These are phyloP conservation scores for Amphipyra tragopoginis DNA, from an alignment of 2,888 invertebrate species.

Conservation along the genomic window DNA sequence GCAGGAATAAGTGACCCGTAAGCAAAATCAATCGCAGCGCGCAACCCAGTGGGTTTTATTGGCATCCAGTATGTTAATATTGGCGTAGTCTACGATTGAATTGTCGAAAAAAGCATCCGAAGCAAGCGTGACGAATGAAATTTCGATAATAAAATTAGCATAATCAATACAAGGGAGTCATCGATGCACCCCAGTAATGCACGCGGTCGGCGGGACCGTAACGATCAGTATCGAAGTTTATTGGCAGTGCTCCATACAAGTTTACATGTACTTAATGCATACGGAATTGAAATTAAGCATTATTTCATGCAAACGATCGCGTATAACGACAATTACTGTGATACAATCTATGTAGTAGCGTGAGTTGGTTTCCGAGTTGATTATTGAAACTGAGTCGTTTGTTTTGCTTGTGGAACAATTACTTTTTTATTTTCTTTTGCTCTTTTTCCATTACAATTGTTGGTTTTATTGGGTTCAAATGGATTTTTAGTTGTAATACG, in stretches of 20 bases:
- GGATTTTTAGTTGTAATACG: too few species aligned
- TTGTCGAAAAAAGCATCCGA: constrained; percentile 65
- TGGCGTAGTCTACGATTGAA: constrained; percentile 63
- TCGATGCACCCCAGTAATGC: constrained; percentile 75
- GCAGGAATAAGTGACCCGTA: constrained; percentile 30
- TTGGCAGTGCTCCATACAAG: constrained; percentile 80
- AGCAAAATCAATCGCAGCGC: constrained; percentile 42
- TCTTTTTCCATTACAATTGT: background rate
- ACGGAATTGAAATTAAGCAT: constrained; percentile 86
- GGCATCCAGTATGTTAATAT: constrained; percentile 71
- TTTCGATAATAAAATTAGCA: constrained; percentile 87
- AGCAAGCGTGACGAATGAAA: constrained; percentile 79
- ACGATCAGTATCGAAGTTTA: constrained; percentile 80
- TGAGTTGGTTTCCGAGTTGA: constrained; percentile 64
- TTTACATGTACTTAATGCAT: constrained; percentile 79
- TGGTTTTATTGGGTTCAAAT: constrained; percentile 2
- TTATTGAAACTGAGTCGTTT: constrained; percentile 70
- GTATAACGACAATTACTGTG: constrained; percentile 78
- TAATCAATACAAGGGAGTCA: constrained; percentile 84
- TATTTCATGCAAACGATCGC: constrained; percentile 85
- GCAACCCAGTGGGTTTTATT: constrained; percentile 70
- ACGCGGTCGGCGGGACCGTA: constrained; percentile 59
- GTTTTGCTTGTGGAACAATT: constrained; percentile 51
- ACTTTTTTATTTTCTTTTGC: constrained; percentile 21
- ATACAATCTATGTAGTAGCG: constrained; percentile 74